Base-by-base conservation (phyloP, 2,888 invertebrate species). In the Bibio marci region DNA sequence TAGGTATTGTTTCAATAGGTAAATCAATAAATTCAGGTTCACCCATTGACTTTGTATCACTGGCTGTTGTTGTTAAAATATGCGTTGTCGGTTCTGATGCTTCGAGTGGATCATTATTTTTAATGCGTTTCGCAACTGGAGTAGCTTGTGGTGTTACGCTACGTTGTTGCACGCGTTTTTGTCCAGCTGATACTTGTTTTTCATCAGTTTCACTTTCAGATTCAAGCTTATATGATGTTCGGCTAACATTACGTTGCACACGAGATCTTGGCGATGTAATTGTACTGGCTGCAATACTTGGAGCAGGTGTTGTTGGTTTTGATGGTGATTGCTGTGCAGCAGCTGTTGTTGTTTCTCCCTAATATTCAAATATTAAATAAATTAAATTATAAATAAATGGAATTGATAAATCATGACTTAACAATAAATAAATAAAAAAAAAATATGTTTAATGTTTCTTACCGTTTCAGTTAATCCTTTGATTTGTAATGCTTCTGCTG, bases 401-500 rank as follows among this genome's bases (percentile, higher is more conserved):
- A n/a, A n/a, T n/a, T n/a, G n/a, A n/a, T n/a, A n/a, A n/a, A n/a
- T n/a, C n/a, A n/a, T n/a, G n/a, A 59, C 65, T 65, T 60, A 66
- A 65, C 64, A 64, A 65, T 57, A 67, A 66, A 62, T 67, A 66
- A 62, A 65, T 66, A 34, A 44, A 43, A 35, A 19, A 13, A n/a
- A n/a, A n/a, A n/a, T 41, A 19, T 26, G 17, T 26, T 26, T 10
- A 26, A 8, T 26, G 6, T 26, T 26, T 71, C 68, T 72, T 66
- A 60, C 74, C 66, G 64, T 41, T 44, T 62, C 67, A 41, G 75
- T 75, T 57, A 76, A 62, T 62, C 75, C 75, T 66, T 76, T 75
- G 46, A 76, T 74, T 67, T 76, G 76, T 57, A 76, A 65, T 52
- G 74, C 73, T 65, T 76, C 75, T 57, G 75, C 75, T 55, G 76